These are phyloP conservation scores for Helarctos malayanus DNA, from an alignment of 2,797 vertebrate species.

Conservation along the genomic window DNA sequence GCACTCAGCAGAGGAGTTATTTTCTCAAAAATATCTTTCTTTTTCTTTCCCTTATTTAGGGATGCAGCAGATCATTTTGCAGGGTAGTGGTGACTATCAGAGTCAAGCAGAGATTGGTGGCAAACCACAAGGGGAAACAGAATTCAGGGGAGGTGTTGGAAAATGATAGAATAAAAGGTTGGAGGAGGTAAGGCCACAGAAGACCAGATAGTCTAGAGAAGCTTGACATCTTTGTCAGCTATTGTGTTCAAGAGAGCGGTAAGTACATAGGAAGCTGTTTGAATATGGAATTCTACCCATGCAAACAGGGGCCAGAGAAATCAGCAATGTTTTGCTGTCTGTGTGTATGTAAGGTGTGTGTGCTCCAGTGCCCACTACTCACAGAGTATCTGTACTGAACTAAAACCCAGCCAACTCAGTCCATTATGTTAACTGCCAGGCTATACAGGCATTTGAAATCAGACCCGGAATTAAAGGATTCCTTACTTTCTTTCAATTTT, in stretches of 20 bases:
- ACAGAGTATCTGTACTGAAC: neutral
- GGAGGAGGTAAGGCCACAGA: neutral
- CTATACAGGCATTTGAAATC: neutral
- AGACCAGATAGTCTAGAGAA: neutral
- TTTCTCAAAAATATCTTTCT: neutral
- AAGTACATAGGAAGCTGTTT: neutral
- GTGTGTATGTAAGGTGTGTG: neutral
- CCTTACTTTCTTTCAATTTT: neutral
- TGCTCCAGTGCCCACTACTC: fast-evolving
- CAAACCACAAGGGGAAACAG: neutral
- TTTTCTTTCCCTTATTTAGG: neutral
- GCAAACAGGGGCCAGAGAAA: neutral
- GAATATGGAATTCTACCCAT: neutral
- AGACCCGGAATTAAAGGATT: neutral
- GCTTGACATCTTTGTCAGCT: neutral
- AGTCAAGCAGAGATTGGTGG: neutral
- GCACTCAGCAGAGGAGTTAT: neutral
- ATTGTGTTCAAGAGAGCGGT: neutral
- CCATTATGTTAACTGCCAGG: neutral
- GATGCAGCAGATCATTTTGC: neutral
- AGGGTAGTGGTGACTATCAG: neutral
- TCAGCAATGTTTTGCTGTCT: neutral
- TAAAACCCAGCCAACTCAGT: neutral
- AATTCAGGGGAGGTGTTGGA: neutral
- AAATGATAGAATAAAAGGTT: neutral